These are phyloP conservation scores for Pseudomugil gertrudae DNA, from an alignment of 2,797 vertebrate genomes.

Conservation along the genomic window DNA sequence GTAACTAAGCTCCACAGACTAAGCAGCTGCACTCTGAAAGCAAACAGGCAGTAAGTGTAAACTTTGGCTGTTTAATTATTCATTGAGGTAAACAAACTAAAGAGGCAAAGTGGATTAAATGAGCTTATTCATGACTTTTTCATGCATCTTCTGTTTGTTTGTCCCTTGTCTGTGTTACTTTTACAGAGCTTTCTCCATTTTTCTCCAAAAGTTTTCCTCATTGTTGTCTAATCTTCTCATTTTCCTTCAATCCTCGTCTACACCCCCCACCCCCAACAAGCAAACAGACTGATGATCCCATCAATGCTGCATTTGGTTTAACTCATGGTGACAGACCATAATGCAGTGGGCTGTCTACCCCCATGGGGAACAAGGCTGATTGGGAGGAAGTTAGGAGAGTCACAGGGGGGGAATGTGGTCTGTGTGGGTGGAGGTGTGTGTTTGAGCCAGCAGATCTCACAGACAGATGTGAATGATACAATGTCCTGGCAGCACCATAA, in stretches of 20 bases:
- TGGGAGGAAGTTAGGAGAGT: constrained; percentile 54
- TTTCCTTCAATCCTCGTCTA: constrained; percentile 23
- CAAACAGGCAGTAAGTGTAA: constrained; percentile 55
- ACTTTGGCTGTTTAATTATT: constrained; percentile 60
- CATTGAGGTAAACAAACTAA: constrained; percentile 43
- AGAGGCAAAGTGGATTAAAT: constrained; percentile 20
- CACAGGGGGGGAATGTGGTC: constrained; percentile 22
- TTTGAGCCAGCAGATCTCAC: constrained; percentile 29
- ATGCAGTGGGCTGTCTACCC: constrained; percentile 50
- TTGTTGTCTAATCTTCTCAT: constrained; percentile 3
- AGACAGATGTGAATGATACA: constrained; percentile 40
- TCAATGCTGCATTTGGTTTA: constrained; percentile 66
- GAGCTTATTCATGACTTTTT: constrained; percentile 40
- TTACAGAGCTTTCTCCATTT: background rate
- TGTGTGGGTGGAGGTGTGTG: constrained; percentile 32
- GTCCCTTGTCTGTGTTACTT: background rate
- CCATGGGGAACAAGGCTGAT: constrained; percentile 39
- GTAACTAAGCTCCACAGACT: constrained; percentile 62
- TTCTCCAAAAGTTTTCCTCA: constrained; percentile 19
- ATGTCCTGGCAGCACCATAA: constrained; percentile 15
- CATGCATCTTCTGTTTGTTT: constrained; percentile 33
- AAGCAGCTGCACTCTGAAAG: constrained; percentile 60
- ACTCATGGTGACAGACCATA: constrained; percentile 64
- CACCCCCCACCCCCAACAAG: constrained; percentile 31
- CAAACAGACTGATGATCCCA: constrained; percentile 71